Evolutionary conservation across 2,797 vertebrate genomes (phyloP).

Genomic region (Gallinago nigripennis): DNA sequence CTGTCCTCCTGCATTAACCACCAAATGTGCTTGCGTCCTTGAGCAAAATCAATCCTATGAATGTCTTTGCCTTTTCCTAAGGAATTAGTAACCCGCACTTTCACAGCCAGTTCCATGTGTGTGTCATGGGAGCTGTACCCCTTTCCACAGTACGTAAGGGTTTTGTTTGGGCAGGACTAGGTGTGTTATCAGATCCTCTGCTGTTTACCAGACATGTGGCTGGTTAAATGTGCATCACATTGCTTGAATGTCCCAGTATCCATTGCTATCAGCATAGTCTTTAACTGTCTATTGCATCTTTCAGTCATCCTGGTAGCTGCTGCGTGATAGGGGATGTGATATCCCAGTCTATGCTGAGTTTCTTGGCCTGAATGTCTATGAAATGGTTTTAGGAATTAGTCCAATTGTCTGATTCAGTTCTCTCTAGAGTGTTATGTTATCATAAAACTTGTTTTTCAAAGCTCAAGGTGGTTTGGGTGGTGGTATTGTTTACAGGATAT

Average conservation of each 20-base stretch:
- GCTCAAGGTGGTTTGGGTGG: background rate
- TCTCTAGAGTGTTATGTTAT: background rate
- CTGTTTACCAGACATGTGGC: background rate
- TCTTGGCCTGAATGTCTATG: background rate
- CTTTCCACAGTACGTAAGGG: fast-evolving
- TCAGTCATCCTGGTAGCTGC: background rate
- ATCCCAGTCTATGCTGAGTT: background rate
- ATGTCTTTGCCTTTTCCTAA: background rate
- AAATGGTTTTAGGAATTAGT: background rate
- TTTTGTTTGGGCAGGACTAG: background rate
- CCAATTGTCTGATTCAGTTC: background rate
- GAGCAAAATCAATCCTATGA: background rate
- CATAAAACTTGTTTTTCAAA: background rate
- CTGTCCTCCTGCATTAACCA: background rate
- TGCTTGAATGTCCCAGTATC: background rate
- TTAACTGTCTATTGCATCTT: background rate
- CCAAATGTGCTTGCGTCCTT: background rate
- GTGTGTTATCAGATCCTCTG: background rate
- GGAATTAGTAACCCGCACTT: background rate
- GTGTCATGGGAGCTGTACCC: background rate
- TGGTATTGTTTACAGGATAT: too few relatives aligned
- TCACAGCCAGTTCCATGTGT: background rate
- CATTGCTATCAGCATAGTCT: background rate
- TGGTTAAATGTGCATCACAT: background rate
- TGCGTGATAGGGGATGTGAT: background rate